These are phyloP conservation scores for Pagrus major DNA, from an alignment of 2,113 vertebrate species.

Conservation along the genomic window DNA sequence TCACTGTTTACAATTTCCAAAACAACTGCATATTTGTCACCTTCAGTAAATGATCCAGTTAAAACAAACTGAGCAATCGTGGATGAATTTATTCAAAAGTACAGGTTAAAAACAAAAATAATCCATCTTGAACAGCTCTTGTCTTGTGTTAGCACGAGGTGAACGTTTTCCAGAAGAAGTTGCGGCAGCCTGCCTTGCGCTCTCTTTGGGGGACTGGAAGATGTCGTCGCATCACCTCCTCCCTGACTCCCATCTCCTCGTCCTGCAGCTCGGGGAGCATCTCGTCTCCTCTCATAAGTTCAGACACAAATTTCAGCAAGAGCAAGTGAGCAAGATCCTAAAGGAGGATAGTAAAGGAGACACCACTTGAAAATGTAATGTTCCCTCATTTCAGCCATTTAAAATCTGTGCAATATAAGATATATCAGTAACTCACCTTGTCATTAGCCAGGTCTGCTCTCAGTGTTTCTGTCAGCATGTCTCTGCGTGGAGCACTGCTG, in stretches of 20 bases:
- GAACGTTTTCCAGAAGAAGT: conserved; percentile 89
- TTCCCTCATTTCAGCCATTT: background rate
- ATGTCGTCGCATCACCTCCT: conserved; percentile 72
- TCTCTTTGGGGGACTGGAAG: conserved; percentile 77
- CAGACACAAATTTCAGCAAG: conserved; percentile 72
- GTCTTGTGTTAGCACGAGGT: conserved; percentile 81
- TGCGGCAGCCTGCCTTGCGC: conserved; percentile 85
- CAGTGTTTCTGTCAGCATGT: conserved; percentile 60
- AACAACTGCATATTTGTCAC: conserved; percentile 2
- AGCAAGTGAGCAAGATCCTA: conserved; percentile 74
- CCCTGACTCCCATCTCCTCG: conserved; percentile 41
- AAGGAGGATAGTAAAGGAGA: background rate
- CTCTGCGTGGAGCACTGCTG: conserved; percentile 50
- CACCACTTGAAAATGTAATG: too few species aligned
- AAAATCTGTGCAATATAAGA: too few species aligned
- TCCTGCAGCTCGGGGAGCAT: conserved; percentile 45
- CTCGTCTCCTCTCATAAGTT: conserved; percentile 57
- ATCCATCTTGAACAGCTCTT: background rate
- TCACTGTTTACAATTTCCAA: background rate
- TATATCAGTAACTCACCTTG: conserved; percentile 67
- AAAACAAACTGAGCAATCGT: conserved; percentile 12
- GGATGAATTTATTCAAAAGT: background rate
- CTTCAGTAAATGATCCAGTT: background rate
- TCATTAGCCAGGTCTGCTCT: conserved; percentile 56
- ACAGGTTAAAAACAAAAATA: background rate